Evolutionary conservation across 2,888 invertebrate species (phyloP).

Genomic region (Craniophora ligustri): DNA sequence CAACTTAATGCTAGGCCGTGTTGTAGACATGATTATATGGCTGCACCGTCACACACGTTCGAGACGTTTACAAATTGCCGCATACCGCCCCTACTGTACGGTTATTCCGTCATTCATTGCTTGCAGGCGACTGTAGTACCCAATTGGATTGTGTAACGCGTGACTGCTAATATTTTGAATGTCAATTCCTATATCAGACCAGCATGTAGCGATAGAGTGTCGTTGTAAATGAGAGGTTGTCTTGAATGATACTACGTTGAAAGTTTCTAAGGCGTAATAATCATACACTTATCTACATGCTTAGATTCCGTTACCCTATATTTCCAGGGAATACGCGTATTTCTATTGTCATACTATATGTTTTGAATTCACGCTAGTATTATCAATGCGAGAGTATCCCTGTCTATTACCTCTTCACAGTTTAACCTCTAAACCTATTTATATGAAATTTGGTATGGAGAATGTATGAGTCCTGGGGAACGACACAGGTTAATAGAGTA

Average conservation of each 20-base stretch:
- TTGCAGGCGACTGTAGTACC: constrained; percentile 35
- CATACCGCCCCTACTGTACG: constrained; percentile 46
- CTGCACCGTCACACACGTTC: constrained; percentile 42
- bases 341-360: no score
- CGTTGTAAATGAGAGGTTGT: constrained; percentile 33
- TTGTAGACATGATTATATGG: constrained; percentile 61
- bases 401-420: no score
- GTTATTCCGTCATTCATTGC: constrained; percentile 51
- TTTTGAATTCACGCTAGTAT: no score
- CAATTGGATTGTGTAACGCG: constrained; percentile 43
- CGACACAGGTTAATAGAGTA: no score
- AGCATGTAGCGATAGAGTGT: constrained; percentile 31
- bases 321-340: no score
- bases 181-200: constrained; percentile 44
- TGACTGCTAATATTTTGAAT: constrained; percentile 52
- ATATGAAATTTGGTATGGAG: no score
- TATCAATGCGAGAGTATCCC: no score
- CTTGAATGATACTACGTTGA: constrained; percentile 5
- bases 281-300: no score
- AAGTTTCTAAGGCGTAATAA: no score
- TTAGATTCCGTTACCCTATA: neutral
- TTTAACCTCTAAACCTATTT: no score
- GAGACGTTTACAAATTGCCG: constrained; percentile 65
- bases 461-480: no score
- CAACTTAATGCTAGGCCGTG: constrained; percentile 46